These are phyloP conservation scores for Drosophila melanogaster DNA, from an alignment of 1,140 invertebrate species.

Conservation along the genomic window DNA sequence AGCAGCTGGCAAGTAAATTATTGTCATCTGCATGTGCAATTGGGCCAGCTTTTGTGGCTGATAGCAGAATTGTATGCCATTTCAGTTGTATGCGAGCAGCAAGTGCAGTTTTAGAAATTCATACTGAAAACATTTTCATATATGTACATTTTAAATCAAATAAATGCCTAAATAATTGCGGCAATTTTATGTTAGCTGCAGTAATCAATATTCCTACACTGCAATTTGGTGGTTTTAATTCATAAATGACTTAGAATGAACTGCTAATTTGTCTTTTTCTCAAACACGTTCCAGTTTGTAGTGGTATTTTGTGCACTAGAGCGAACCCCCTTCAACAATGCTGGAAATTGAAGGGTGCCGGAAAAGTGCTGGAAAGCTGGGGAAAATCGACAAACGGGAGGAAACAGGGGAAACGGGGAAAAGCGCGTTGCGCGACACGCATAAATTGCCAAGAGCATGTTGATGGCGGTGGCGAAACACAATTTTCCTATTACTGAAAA, in stretches of 20 bases:
- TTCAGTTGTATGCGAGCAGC: background rate
- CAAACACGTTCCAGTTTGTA: background rate
- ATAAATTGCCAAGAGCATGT: conserved; percentile 57
- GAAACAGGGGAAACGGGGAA: background rate
- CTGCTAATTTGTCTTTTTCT: background rate
- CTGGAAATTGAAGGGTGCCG: conserved; percentile 2
- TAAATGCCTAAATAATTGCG: background rate
- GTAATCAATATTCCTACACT: background rate
- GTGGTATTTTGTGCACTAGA: background rate
- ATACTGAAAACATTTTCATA: too few species aligned
- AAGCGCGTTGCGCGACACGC: conserved; percentile 52
- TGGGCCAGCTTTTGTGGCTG: conserved; percentile 9
- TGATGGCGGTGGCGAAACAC: conserved; percentile 55
- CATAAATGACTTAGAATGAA: background rate
- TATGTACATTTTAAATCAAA: background rate
- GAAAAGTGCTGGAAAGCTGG: background rate
- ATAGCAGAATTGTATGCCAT: background rate
- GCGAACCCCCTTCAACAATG: conserved; percentile 4
- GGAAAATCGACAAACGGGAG: too few species aligned
- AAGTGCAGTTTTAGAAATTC: background rate
- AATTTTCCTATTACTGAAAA: conserved; percentile 76
- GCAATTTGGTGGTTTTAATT: background rate
- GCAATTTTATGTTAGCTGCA: background rate
- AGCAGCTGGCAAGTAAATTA: conserved; percentile 27
- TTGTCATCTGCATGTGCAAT: conserved; percentile 26